phyloP scores from a whole-genome alignment of 2,113 vertebrate genomes.

The Nanorana parkeri region DNA sequence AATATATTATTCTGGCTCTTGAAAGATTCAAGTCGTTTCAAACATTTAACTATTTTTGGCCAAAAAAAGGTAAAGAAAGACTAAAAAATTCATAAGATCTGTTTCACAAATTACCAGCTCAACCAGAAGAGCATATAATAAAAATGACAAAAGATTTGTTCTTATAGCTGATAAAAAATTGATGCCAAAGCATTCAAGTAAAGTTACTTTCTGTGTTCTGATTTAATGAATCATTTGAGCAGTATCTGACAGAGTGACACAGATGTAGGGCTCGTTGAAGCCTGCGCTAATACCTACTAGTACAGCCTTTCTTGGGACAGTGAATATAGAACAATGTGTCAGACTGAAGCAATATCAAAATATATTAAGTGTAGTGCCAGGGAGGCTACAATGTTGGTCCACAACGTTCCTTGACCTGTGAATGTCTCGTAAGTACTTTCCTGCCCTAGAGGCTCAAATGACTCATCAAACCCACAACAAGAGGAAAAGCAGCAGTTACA shows the following conservation, averaged over 20 bases:
- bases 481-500: constrained; percentile 59
- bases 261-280: constrained; percentile 87
- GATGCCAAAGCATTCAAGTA: constrained; percentile 93
- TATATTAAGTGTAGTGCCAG: constrained; percentile 68
- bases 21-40: too few relatives aligned
- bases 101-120: constrained; percentile 91
- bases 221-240: constrained; percentile 98
- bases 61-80: constrained; percentile 63
- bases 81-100: constrained; percentile 96
- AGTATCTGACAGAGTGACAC: constrained; percentile 81
- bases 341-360: constrained; percentile 87
- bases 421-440: constrained; percentile 73
- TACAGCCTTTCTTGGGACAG: constrained; percentile 74
- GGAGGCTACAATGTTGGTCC: constrained; percentile 64
- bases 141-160: constrained; percentile 98
- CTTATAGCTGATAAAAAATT: constrained; percentile 95
- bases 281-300: constrained; percentile 88
- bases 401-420: constrained; percentile 68
- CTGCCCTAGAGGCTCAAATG: constrained; percentile 73
- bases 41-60: constrained; percentile 63
- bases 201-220: constrained; percentile 99
- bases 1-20: too few relatives aligned
- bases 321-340: constrained; percentile 86
- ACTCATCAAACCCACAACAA: constrained; percentile 65
- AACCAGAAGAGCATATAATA: constrained; percentile 75